Evolutionary conservation across 2,113 vertebrate species (phyloP).

Genomic region (Oryzias javanicus): DNA sequence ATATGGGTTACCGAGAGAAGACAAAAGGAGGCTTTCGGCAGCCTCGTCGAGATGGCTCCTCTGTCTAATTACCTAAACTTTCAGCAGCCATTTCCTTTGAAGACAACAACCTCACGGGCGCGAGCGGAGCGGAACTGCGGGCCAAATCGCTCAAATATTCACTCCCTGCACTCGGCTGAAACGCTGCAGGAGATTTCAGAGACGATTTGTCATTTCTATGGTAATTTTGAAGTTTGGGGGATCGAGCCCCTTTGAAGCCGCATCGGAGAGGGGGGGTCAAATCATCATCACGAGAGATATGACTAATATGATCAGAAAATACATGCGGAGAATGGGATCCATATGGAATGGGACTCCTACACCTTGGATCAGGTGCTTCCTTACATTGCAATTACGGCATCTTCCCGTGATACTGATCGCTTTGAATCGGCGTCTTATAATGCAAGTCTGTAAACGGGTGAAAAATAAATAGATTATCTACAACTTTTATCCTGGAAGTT

Average conservation of each 20-base stretch:
- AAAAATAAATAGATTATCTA: too few relatives aligned
- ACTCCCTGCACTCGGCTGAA: slow-evolving; percentile 34
- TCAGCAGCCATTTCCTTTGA: slow-evolving; percentile 65
- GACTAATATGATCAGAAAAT: slow-evolving; percentile 27
- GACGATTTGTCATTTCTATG: slow-evolving; percentile 59
- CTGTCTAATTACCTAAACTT: slow-evolving; percentile 69
- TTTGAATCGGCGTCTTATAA: neutral
- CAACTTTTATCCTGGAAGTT: too few relatives aligned
- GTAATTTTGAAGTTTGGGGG: slow-evolving; percentile 51
- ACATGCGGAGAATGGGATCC: slow-evolving; percentile 16
- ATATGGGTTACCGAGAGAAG: slow-evolving; percentile 46
- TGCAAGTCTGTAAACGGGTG: neutral
- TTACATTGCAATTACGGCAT: neutral
- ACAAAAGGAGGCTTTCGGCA: slow-evolving; percentile 34
- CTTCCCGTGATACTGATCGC: neutral
- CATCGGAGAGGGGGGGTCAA: slow-evolving; percentile 26
- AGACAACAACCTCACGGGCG: slow-evolving; percentile 53
- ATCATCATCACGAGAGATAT: slow-evolving; percentile 11
- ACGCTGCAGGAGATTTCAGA: slow-evolving; percentile 54
- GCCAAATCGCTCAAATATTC: slow-evolving; percentile 55
- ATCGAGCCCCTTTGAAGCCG: slow-evolving; percentile 42
- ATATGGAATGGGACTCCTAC: neutral
- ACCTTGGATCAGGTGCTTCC: neutral
- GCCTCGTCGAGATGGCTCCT: slow-evolving; percentile 53
- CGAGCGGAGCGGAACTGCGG: slow-evolving; percentile 50